Percentiles rank a stretch among this genome's conserved stretches.
These are phyloP conservation scores for Bubalus kerabau DNA, from an alignment of 2,113 vertebrate species.

Conservation along the genomic window DNA sequence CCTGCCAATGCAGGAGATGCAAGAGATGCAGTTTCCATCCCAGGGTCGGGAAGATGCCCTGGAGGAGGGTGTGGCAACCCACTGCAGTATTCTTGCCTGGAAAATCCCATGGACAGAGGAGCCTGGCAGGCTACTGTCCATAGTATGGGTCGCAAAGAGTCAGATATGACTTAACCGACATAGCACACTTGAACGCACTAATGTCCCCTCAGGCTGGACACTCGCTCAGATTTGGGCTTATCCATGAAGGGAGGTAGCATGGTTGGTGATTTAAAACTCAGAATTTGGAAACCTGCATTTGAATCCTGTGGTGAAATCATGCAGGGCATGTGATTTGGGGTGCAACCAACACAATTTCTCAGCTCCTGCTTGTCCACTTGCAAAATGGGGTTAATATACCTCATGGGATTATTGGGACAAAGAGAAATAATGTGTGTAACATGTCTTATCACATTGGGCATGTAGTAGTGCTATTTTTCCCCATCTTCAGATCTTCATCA, in stretches of 20 bases:
- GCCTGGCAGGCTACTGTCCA: not conserved
- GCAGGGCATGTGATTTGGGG: not conserved
- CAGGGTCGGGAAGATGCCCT: not conserved
- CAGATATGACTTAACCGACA: fast-evolving
- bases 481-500: not conserved
- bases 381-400: not conserved
- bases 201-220: not conserved
- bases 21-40: not conserved
- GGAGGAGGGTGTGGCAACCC: not conserved
- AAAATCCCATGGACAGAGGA: not conserved
- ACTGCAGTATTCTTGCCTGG: not conserved
- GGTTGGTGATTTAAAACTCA: not conserved
- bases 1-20: not conserved
- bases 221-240: not conserved
- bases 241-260: not conserved
- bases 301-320: not conserved
- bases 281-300: not conserved
- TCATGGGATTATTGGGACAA: not conserved
- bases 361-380: not conserved
- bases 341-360: not conserved
- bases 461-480: not conserved
- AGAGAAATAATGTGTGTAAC: not conserved
- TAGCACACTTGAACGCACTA: not conserved
- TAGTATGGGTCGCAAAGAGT: not conserved
- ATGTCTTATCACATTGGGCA: not conserved